These are phyloP conservation scores for Maniola jurtina DNA, from an alignment of 1,140 invertebrate genomes.

Conservation along the genomic window DNA sequence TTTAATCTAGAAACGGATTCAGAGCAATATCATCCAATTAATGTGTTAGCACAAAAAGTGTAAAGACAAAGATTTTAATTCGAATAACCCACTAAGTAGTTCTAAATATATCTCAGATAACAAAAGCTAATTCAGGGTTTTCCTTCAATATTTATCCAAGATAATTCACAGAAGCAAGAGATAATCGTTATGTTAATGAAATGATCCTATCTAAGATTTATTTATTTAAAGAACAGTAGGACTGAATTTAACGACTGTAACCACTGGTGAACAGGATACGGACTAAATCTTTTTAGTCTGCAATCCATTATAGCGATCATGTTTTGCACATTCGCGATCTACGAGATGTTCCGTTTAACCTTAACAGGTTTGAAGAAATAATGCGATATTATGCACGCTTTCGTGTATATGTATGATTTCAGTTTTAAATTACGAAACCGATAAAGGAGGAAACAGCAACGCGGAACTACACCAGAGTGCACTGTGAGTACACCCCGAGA, in stretches of 20 bases:
- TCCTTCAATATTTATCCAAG: slow-evolving; percentile 67
- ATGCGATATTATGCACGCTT: not conserved
- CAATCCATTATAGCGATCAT: too few species aligned
- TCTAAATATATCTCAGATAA: slow-evolving; percentile 63
- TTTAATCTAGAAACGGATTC: too few species aligned
- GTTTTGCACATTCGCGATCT: too few species aligned
- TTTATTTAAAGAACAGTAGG: slow-evolving; percentile 17
- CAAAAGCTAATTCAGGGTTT: slow-evolving; percentile 63
- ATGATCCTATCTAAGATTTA: slow-evolving; percentile 38
- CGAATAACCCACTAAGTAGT: slow-evolving; percentile 42
- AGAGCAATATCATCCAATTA: too few species aligned
- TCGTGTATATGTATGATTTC: not conserved
- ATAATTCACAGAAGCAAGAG: slow-evolving; percentile 56
- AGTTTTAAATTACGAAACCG: slow-evolving; percentile 9
- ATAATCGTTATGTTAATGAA: slow-evolving; percentile 58
- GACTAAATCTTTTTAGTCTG: too few species aligned
- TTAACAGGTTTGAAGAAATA: not conserved
- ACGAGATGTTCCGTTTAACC: too few species aligned
- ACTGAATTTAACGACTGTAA: not conserved
- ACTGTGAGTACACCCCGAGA: too few species aligned
- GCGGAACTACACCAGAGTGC: slow-evolving; percentile 46
- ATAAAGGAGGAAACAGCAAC: slow-evolving; percentile 29
- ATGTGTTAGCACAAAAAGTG: slow-evolving; percentile 3
- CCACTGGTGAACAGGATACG: too few species aligned
- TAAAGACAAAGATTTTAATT: slow-evolving; percentile 13